phyloP scores from a whole-genome alignment of 2,113 vertebrate genomes.

The Poeciliopsis turrubarensis region DNA sequence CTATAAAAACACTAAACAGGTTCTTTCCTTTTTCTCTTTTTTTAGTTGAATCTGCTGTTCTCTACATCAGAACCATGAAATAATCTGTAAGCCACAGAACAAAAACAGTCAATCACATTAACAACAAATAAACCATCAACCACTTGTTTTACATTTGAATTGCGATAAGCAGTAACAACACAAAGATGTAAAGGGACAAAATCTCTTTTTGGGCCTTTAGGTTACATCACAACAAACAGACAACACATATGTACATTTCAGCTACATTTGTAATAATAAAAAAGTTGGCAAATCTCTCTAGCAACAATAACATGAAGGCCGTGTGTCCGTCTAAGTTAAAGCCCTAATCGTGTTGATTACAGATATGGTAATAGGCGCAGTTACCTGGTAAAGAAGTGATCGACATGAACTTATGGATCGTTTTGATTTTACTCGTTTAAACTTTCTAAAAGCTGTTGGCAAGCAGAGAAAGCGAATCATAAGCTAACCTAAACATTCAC shows the following conservation, averaged over 20 bases:
- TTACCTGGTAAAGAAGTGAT: slow-evolving; percentile 6
- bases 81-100: slow-evolving; percentile 3
- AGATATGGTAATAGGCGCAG: slow-evolving; percentile 38
- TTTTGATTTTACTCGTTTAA: slow-evolving; percentile 13
- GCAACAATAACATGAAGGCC: slow-evolving; percentile 40
- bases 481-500: slow-evolving; percentile 1
- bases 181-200: neutral
- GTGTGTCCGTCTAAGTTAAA: slow-evolving; percentile 13
- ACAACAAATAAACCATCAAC: slow-evolving; percentile 1
- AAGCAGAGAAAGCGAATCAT: slow-evolving; percentile 31
- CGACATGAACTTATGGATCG: neutral
- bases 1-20: slow-evolving; percentile 9
- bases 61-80: slow-evolving; percentile 1
- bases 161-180: slow-evolving; percentile 10
- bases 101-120: slow-evolving; percentile 4
- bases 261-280: slow-evolving; percentile 40
- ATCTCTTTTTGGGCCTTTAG: slow-evolving; percentile 34
- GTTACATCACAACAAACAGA: slow-evolving; percentile 26
- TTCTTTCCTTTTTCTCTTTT: neutral
- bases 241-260: slow-evolving; percentile 58
- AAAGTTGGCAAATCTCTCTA: slow-evolving; percentile 61
- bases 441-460: slow-evolving; percentile 34
- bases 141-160: neutral
- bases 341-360: neutral
- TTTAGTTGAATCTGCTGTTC: neutral